Percentiles rank a stretch among this genome's conserved stretches.
Evolutionary conservation across 2,113 vertebrate species (phyloP).

Genomic region (Gasterosteus aculeatus): DNA sequence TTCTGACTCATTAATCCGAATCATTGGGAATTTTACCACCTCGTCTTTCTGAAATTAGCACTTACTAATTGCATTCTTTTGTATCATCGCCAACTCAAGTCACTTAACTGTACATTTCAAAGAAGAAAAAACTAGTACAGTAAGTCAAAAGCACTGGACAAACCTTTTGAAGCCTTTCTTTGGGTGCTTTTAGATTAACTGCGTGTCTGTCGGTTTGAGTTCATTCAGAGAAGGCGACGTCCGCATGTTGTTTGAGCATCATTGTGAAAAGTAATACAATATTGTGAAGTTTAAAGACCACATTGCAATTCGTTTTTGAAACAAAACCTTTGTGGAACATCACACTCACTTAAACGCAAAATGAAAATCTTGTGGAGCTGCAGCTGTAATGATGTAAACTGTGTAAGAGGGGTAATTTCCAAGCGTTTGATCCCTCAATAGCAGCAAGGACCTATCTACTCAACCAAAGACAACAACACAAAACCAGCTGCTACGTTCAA

Average conservation of each 20-base stretch:
- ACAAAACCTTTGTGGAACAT: neutral
- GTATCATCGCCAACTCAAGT: slow-evolving; percentile 8
- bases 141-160: slow-evolving; percentile 5
- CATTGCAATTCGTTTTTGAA: neutral
- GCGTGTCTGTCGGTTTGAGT: slow-evolving; percentile 40
- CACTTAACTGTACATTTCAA: slow-evolving; percentile 13
- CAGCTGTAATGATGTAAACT: neutral
- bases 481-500: slow-evolving; percentile 43
- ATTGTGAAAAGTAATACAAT: slow-evolving; percentile 4
- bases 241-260: neutral
- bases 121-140: neutral
- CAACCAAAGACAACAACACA: slow-evolving; percentile 7
- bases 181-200: neutral
- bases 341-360: slow-evolving; percentile 1
- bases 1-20: slow-evolving; percentile 35
- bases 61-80: slow-evolving; percentile 49
- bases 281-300: neutral
- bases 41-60: slow-evolving; percentile 34
- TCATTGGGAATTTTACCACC: slow-evolving; percentile 22
- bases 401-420: slow-evolving; percentile 7
- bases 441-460: neutral
- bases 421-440: slow-evolving; percentile 3
- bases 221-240: slow-evolving; percentile 22
- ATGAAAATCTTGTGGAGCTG: neutral
- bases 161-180: slow-evolving; percentile 4